These are phyloP conservation scores for Alosa alosa DNA, from an alignment of 2,113 vertebrate species.

Conservation along the genomic window DNA sequence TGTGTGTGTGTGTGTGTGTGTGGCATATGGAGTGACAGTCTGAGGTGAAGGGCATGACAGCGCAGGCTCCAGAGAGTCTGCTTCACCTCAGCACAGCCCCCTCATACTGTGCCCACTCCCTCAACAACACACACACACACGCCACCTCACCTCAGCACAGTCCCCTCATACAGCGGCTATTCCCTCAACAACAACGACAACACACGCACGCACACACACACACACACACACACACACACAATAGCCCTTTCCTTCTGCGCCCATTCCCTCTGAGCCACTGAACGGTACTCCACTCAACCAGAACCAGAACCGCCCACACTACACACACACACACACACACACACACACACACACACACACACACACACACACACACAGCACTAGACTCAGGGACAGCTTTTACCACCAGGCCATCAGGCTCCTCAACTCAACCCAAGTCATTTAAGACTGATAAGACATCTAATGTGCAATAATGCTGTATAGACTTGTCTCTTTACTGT, in stretches of 20 bases:
- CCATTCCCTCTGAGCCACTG: neutral
- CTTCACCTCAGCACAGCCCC: constrained; percentile 30
- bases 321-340: too few species aligned
- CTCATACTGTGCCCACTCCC: neutral
- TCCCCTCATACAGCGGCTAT: neutral
- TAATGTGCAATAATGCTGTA: too few species aligned
- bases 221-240: too few species aligned
- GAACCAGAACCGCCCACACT: neutral
- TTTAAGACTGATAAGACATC: too few species aligned
- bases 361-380: too few species aligned
- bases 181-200: too few species aligned
- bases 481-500: too few species aligned
- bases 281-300: constrained; percentile 5
- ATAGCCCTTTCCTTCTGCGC: too few species aligned
- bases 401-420: too few species aligned
- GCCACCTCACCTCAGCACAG: neutral
- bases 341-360: too few species aligned
- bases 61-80: constrained; percentile 68
- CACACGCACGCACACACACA: neutral
- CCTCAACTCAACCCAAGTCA: too few species aligned
- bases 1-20: neutral
- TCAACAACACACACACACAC: constrained; percentile 14
- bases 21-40: constrained; percentile 50
- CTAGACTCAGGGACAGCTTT: too few species aligned
- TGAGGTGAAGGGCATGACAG: constrained; percentile 56